Percentiles rank a stretch among this genome's conserved stretches.
Evolutionary conservation across 2,888 invertebrate species (phyloP).

Genomic region (Cryptus viduatorius): DNA sequence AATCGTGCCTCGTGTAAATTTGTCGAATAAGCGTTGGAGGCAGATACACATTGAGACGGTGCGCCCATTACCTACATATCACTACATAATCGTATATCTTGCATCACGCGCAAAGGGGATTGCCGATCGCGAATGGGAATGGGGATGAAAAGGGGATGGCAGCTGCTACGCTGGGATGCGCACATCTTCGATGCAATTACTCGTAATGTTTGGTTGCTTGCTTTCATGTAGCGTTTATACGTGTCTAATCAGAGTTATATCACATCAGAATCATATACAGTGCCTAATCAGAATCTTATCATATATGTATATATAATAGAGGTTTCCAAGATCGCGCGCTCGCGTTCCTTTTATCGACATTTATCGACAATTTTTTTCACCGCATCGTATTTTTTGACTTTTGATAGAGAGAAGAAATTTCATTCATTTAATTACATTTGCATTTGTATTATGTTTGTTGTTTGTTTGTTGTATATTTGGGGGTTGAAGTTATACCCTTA

Average conservation of each 20-base stretch:
- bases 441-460: neutral
- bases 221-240: conserved; percentile 13
- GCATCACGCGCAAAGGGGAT: conserved; percentile 18
- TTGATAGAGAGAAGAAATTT: too few relatives aligned
- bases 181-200: conserved; percentile 49
- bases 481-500: neutral
- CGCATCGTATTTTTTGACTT: too few relatives aligned
- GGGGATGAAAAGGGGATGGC: neutral
- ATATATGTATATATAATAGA: neutral
- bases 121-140: neutral
- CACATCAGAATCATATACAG: too few relatives aligned
- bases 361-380: too few relatives aligned
- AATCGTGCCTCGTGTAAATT: conserved; percentile 40
- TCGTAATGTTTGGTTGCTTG: conserved; percentile 27
- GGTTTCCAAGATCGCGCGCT: too few relatives aligned
- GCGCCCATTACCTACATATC: neutral
- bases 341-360: too few relatives aligned
- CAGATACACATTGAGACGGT: conserved; percentile 4
- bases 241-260: neutral
- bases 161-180: conserved; percentile 23
- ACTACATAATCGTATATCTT: conserved; percentile 39
- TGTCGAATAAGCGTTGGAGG: conserved; percentile 42
- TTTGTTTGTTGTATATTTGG: too few relatives aligned
- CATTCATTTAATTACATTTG: too few relatives aligned
- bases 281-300: neutral